Conservation (phyloP, 30 jellyfish, hydroid and myxozoan genomes). For the Aurelia aurita complex sp. Pacific region DNA sequence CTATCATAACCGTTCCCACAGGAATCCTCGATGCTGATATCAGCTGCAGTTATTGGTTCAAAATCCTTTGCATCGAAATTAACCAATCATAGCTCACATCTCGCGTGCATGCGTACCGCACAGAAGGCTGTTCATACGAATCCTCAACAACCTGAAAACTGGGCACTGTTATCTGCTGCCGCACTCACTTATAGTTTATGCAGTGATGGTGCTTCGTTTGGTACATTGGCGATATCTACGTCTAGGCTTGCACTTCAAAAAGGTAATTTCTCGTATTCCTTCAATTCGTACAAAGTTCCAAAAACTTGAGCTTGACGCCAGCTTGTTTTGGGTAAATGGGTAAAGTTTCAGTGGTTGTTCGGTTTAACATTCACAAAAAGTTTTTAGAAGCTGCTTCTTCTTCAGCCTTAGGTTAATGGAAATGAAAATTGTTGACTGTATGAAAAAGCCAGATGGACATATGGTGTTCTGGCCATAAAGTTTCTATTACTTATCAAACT, state of each 20-base stretch:
- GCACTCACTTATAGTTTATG: constrained; percentile 28
- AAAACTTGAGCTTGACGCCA: too few relatives aligned
- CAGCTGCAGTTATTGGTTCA: constrained; percentile 65
- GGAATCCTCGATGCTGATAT: constrained; percentile 53
- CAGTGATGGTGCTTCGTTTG: neutral
- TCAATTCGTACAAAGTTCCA: too few relatives aligned
- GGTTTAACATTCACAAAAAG: too few relatives aligned
- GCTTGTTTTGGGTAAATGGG: too few relatives aligned
- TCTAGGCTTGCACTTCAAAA: constrained; percentile 61
- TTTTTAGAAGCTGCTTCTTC: too few relatives aligned
- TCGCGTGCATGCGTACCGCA: constrained; percentile 52
- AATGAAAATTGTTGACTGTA: too few relatives aligned
- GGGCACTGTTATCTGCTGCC: constrained; percentile 85
- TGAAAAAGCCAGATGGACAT: too few relatives aligned
- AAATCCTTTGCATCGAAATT: constrained; percentile 28
- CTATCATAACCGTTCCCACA: neutral
- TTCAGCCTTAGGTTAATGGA: too few relatives aligned
- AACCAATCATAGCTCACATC: constrained; percentile 1
- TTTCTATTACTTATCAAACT: too few relatives aligned
- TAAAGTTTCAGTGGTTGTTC: too few relatives aligned
- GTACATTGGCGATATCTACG: constrained; percentile 36
- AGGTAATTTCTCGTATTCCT: constrained; percentile 1
- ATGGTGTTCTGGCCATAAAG: too few relatives aligned
- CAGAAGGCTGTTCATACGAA: constrained; percentile 76
- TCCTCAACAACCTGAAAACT: constrained; percentile 77